Percentiles rank a stretch among this genome's conserved stretches.
Conservation (phyloP, 2,888 invertebrate genomes). For the Drosophila stalkeri region DNA sequence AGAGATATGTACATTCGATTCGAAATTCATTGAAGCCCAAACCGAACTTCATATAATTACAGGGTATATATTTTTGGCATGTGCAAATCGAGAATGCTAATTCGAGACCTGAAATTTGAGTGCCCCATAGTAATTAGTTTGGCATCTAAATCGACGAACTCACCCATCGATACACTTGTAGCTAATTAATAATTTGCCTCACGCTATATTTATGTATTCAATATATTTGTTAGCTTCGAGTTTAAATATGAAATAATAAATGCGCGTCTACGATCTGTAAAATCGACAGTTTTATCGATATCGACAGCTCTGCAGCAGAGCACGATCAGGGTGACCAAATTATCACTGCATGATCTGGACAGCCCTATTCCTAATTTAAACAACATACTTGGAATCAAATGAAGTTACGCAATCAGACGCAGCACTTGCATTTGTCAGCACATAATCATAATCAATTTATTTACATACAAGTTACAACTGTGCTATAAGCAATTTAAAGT, state of each 20-base stretch:
- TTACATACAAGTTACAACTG: not conserved
- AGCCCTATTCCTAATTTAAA: not conserved
- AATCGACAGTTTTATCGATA: not conserved
- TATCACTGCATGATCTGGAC: not conserved
- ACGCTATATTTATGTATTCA: not conserved
- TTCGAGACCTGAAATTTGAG: conserved; percentile 1
- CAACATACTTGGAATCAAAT: not conserved
- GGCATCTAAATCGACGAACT: not conserved
- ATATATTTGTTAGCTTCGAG: not conserved
- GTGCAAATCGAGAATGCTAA: not conserved
- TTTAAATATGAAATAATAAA: not conserved
- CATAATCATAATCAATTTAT: not conserved
- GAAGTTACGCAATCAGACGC: not conserved
- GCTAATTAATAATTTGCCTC: too few relatives aligned
- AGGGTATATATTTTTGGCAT: not conserved
- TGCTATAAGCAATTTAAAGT: not conserved
- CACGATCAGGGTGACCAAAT: not conserved
- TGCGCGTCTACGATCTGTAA: not conserved
- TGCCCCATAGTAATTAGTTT: not conserved
- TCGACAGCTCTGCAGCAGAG: not conserved
- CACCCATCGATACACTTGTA: not conserved
- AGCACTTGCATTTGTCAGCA: not conserved
- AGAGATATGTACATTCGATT: too few relatives aligned
- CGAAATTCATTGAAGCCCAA: not conserved
- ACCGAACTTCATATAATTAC: not conserved